Base-by-base conservation (phyloP, 1,140 invertebrate species). In the Bombyx mori region DNA sequence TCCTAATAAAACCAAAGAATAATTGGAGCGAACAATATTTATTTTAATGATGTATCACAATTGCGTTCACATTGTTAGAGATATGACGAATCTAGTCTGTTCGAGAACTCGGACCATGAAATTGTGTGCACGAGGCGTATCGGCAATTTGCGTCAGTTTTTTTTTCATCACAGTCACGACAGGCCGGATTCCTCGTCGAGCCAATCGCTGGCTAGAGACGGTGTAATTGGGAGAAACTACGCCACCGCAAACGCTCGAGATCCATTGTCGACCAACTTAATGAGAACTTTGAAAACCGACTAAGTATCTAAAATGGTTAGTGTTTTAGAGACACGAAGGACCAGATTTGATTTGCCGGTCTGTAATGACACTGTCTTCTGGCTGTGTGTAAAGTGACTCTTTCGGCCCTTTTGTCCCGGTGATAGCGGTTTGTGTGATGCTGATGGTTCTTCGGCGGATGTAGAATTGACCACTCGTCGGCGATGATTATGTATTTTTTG, bases 81-180 rank as follows among this genome's bases (percentile, higher is more conserved):
- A 77, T 83, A 84, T 86, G 78, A 86, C 77, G 74, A 82, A 83
- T 83, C 77, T 77, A 71, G 74, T 77, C 72, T 75, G 70, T 83
- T 82, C 77, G 77, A 67, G 57, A 77, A 75, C 68, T 65, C 68
- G 69, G 71, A 75, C 79, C 82, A 83, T 85, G 80, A 85, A 86
- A 86, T 86, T 86, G 82, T 82, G 83, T 82, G 75, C 82, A 78
- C 80, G 79, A 83, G 77, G 80, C 83, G 82, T 85, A 83, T 86
- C 83, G 80, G 66, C 80, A 81, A 86, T 86, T 86, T 79, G 83
- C 83, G 83, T 82, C 82, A 85, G 79, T 78, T 85, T 85, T 76
- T 73, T 86, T 85, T 80, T 22, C 46, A 83, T 79, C 79, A 78
- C 75, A 81, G 80, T 85, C 82, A 85, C 83, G 83, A 85, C 83